phyloP scores from a whole-genome alignment of 2,113 vertebrate species.

The Tragelaphus buxtoni region DNA sequence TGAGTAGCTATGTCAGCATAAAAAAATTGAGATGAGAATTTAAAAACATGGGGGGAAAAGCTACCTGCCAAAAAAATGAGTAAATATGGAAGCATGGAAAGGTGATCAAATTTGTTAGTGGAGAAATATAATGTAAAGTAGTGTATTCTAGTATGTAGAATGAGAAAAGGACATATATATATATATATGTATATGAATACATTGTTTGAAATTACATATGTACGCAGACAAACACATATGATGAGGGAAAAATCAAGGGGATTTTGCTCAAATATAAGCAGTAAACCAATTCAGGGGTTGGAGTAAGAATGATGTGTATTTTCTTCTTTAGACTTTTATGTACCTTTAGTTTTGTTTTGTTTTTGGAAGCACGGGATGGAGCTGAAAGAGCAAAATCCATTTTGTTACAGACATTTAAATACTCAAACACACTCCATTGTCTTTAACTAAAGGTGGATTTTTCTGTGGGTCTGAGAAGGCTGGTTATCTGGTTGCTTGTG shows the following conservation, averaged over 20 bases:
- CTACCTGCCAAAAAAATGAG: background rate
- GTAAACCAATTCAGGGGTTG: background rate
- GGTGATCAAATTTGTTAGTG: background rate
- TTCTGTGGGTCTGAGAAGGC: background rate
- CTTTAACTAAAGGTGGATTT: background rate
- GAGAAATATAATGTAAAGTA: background rate
- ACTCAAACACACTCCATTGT: background rate
- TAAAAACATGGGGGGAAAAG: background rate
- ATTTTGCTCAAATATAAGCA: constrained; percentile 3
- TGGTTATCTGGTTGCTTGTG: background rate
- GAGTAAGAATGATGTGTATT: background rate
- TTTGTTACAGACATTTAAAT: constrained; percentile 23
- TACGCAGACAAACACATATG: too few species aligned
- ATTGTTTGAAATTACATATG: too few species aligned
- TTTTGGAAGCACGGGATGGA: background rate
- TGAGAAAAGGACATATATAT: background rate
- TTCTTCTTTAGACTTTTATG: background rate
- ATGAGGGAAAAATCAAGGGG: too few species aligned
- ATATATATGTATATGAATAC: too few species aligned
- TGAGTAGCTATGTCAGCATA: background rate
- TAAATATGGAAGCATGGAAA: background rate
- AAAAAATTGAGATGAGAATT: background rate
- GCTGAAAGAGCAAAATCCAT: background rate
- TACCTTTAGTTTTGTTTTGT: background rate
- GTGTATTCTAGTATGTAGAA: background rate